phyloP scores from a whole-genome alignment of 2,797 vertebrate species.

The Pseudochromis fuscus region DNA sequence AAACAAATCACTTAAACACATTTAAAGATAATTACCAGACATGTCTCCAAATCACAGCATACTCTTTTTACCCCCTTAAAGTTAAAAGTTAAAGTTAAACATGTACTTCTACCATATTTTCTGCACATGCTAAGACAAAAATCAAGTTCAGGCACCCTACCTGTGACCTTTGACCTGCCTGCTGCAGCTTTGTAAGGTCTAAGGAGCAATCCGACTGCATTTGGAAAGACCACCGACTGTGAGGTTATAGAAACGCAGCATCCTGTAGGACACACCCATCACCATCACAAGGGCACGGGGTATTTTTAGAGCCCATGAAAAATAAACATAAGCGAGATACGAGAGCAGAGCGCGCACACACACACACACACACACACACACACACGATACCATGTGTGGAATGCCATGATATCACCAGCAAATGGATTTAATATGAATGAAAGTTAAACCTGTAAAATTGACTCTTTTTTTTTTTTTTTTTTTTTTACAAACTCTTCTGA shows the following conservation, averaged over 20 bases:
- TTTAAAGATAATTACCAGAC: background rate
- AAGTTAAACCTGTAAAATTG: background rate
- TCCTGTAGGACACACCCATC: conserved; percentile 81
- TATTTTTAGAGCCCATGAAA: conserved; percentile 81
- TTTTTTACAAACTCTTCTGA: background rate
- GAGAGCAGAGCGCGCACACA: conserved; percentile 25
- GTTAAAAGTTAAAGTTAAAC: background rate
- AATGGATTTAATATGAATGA: background rate
- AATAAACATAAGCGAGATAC: conserved; percentile 66
- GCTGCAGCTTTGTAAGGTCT: conserved; percentile 37
- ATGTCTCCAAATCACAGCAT: background rate
- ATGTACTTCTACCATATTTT: background rate
- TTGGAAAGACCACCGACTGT: conserved; percentile 41
- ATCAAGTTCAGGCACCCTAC: background rate
- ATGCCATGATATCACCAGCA: conserved; percentile 21
- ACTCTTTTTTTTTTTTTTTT: background rate
- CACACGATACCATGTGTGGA: too few relatives aligned
- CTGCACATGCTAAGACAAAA: background rate
- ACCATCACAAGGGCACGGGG: conserved; percentile 71
- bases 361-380: conserved; percentile 14
- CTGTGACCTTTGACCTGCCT: conserved; percentile 51
- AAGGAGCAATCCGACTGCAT: conserved; percentile 56
- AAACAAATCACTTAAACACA: background rate
- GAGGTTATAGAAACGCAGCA: conserved; percentile 79
- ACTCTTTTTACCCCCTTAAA: too few relatives aligned